Base-by-base conservation (phyloP, 2,888 invertebrate species). In the Melipona beecheii region DNA sequence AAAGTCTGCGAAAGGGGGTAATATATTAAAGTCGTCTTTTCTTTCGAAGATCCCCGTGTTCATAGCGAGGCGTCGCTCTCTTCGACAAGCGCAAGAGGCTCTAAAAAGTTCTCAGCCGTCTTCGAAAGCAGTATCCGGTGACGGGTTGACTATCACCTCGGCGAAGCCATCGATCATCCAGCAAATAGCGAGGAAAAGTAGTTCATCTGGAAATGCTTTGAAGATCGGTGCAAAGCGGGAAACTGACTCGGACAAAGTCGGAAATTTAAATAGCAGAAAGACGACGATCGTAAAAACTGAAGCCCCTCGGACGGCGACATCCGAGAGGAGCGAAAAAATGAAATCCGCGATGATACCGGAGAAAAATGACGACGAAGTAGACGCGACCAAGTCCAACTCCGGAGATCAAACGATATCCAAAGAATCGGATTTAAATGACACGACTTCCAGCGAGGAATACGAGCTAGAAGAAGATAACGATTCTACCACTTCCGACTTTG, bases 71-170 rank as follows among this genome's bases (percentile, higher is more conserved):
- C 56, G 52, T 9, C 56, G 43, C 58, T 43, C 43, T 43, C 9
- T 73, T 13, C 0, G 17, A 52, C 27, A 27, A n/a, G 15, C 4
- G n/a, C 56, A 24, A 43, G 73, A 62, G 56, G 0, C 31, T 17
- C 24, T 58, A 4, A 77, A 80, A 72, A 58, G 4, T 36, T 31
- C 19, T 13, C 71, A 31, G 60, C 58, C 62, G 58, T 58, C 75
- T 49, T 21, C 31, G 17, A 49, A 49, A 50, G 31, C 11, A 11
- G 19, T 50, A 64, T 68, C 83, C 9, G 52, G n/a, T 43, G 31
- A 60, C n/a, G 19, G 21, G 50, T 66, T 66, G 93, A 94, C 73
- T 91, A 93, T 4, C 91, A 89, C 60, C 91, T 90, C 54, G 85
- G 92, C 9, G 92, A 90, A 43, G 92, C 93, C 83, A 91, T 19